Evolutionary conservation across 2,888 invertebrate species (phyloP).

Genomic region (Catocala fraxini): DNA sequence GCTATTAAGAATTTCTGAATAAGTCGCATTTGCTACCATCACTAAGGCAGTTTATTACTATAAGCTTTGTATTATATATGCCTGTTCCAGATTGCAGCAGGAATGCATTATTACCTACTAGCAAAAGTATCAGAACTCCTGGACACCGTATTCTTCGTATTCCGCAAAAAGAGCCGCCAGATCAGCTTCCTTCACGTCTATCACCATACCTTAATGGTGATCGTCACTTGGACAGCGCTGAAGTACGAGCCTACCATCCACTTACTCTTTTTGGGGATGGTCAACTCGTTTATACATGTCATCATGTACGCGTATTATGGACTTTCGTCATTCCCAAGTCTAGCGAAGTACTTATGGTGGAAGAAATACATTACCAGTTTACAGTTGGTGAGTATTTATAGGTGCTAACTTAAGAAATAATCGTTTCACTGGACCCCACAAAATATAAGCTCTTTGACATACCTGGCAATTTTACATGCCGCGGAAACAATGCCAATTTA

Average conservation of each 20-base stretch:
- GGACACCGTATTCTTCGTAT: slow-evolving; percentile 94
- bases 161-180: slow-evolving; percentile 91
- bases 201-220: slow-evolving; percentile 89
- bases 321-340: slow-evolving; percentile 89
- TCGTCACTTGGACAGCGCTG: slow-evolving; percentile 89
- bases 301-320: slow-evolving; percentile 93
- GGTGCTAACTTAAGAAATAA: no score
- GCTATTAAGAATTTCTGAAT: no score
- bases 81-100: slow-evolving; percentile 42
- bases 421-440: no score
- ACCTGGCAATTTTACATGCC: no score
- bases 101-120: slow-evolving; percentile 84
- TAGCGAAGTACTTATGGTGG: slow-evolving; percentile 92
- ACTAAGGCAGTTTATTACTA: no score
- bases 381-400: slow-evolving; percentile 88
- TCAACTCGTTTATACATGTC: slow-evolving; percentile 86
- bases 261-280: slow-evolving; percentile 25
- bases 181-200: slow-evolving; percentile 94
- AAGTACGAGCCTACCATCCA: slow-evolving; percentile 43
- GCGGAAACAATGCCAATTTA: no score
- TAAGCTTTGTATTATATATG: not conserved
- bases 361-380: slow-evolving; percentile 92
- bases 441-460: no score
- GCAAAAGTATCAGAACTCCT: slow-evolving; percentile 91
- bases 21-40: no score